phyloP scores from a whole-genome alignment of 2,113 vertebrate genomes.

The Trematomus loennbergii region DNA sequence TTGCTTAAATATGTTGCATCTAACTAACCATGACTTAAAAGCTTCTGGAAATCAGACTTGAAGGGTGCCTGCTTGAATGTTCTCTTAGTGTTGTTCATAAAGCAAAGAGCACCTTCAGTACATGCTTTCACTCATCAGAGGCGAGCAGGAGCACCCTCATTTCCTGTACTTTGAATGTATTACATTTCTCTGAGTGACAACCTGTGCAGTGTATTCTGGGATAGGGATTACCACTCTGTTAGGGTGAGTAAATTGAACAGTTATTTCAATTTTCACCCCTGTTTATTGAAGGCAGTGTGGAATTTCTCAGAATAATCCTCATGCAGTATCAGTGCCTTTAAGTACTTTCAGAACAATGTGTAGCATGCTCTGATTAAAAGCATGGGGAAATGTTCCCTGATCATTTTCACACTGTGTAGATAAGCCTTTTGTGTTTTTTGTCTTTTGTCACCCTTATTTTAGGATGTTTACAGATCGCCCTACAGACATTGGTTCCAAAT shows the following conservation, averaged over 20 bases:
- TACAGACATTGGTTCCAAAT: conserved; percentile 11
- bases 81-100: conserved; percentile 24
- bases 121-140: conserved; percentile 52
- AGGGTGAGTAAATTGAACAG: neutral
- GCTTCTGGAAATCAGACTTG: conserved; percentile 48
- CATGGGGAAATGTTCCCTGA: conserved; percentile 2
- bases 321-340: neutral
- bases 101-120: conserved; percentile 45
- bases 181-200: conserved; percentile 16
- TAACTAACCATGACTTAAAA: conserved; percentile 46
- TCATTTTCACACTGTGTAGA: neutral
- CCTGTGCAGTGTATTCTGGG: neutral
- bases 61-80: conserved; percentile 49
- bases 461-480: conserved; percentile 4
- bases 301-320: no score
- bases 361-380: neutral
- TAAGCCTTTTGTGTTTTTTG: neutral
- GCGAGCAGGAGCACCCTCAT: conserved; percentile 33
- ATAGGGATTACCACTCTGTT: neutral
- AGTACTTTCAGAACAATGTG: neutral
- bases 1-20: conserved; percentile 44
- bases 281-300: neutral
- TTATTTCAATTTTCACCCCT: neutral
- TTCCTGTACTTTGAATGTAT: conserved; percentile 39
- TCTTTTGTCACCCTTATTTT: conserved; percentile 24